A percentile compares a stretch with the other conserved stretches of the same genome.
phyloP scores from a whole-genome alignment of 2,113 vertebrate species.

The Pangasianodon gigas region DNA sequence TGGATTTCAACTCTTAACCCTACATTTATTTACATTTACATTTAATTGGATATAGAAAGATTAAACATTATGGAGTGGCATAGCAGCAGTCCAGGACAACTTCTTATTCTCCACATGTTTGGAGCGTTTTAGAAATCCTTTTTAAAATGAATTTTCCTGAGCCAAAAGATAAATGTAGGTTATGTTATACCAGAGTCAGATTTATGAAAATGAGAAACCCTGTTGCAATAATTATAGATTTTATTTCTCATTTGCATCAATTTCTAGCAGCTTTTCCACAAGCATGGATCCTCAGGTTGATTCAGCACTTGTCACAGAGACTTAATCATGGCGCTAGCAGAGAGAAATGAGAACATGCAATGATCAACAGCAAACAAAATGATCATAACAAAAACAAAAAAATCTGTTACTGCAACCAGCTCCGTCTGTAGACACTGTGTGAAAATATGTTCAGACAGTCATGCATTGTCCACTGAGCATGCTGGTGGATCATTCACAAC shows the following conservation, averaged over 20 bases:
- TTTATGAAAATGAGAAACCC: background rate
- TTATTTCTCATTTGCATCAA: background rate
- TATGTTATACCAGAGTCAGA: background rate
- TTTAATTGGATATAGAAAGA: background rate
- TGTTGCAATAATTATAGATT: background rate
- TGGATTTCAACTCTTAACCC: background rate
- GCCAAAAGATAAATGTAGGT: background rate
- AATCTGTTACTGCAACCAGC: background rate
- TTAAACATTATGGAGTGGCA: background rate
- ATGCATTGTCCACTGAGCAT: background rate
- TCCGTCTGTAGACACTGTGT: background rate
- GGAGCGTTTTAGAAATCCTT: background rate
- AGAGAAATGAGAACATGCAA: background rate
- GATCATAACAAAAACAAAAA: too few relatives aligned
- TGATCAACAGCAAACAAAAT: background rate
- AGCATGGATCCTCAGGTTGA: background rate
- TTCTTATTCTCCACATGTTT: background rate
- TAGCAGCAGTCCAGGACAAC: background rate
- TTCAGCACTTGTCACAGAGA: background rate
- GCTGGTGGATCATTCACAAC: background rate
- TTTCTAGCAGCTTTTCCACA: background rate
- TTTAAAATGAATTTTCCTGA: background rate
- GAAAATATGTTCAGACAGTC: background rate
- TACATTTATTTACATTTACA: too few relatives aligned
- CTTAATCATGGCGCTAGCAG: background rate